These are phyloP conservation scores for Oxytorus armatus DNA, from an alignment of 2,888 invertebrate genomes.

Conservation along the genomic window DNA sequence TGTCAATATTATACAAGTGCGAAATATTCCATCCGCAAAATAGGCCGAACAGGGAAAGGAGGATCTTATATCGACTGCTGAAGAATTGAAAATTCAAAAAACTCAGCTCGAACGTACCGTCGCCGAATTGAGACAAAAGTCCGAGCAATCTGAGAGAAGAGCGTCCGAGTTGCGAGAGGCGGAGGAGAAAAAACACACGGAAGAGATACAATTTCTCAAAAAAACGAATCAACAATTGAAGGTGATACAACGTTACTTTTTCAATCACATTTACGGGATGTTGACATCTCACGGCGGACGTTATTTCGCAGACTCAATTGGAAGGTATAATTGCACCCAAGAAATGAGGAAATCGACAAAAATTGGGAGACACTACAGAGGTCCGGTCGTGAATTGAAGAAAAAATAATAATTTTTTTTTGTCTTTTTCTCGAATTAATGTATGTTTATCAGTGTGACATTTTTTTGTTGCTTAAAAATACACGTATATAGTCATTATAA, in stretches of 20 bases:
- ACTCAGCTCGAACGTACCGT: slow-evolving; percentile 85
- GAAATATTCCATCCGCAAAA: neutral
- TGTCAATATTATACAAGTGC: no score
- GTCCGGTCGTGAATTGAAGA: slow-evolving; percentile 27
- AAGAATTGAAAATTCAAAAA: slow-evolving; percentile 89
- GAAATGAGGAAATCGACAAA: slow-evolving; percentile 87
- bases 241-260: slow-evolving; percentile 84
- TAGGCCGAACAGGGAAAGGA: slow-evolving; percentile 95
- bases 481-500: slow-evolving; percentile 77
- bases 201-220: slow-evolving; percentile 96
- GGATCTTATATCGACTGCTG: slow-evolving; percentile 91
- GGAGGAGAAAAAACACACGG: slow-evolving; percentile 96
- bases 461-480: slow-evolving; percentile 75
- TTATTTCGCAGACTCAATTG: slow-evolving; percentile 90
- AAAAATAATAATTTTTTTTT: slow-evolving; percentile 28
- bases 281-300: neutral
- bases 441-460: slow-evolving; percentile 75
- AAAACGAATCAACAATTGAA: slow-evolving; percentile 97
- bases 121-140: slow-evolving; percentile 88
- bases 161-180: slow-evolving; percentile 93
- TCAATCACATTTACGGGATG: no score
- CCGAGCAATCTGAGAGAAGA: slow-evolving; percentile 93
- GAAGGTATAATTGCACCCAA: slow-evolving; percentile 98
- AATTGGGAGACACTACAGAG: neutral
- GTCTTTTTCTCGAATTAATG: slow-evolving; percentile 74